Evolutionary conservation across 2,113 vertebrate species (phyloP).

Genomic region (Sisor rabdophorus): DNA sequence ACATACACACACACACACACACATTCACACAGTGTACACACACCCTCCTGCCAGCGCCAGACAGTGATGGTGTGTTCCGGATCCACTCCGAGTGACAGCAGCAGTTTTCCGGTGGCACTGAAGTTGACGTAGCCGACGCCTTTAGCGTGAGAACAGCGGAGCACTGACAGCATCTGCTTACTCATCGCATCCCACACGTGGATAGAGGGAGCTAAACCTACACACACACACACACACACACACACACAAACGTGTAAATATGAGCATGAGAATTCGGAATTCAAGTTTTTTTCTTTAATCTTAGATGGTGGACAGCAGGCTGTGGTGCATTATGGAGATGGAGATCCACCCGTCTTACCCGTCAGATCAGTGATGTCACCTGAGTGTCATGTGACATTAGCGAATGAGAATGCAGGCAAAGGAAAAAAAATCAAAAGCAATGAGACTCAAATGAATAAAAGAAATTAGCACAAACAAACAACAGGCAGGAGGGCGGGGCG

Average conservation of each 20-base stretch:
- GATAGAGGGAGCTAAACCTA: slow-evolving; percentile 88
- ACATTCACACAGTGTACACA: slow-evolving; percentile 12
- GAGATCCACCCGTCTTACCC: slow-evolving; percentile 74
- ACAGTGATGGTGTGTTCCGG: slow-evolving; percentile 92
- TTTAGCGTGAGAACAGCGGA: slow-evolving; percentile 88
- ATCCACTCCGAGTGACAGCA: slow-evolving; percentile 91
- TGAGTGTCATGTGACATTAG: slow-evolving; percentile 70
- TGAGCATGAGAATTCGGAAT: too few relatives aligned
- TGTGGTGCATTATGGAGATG: slow-evolving; percentile 30
- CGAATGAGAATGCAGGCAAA: slow-evolving; percentile 69
- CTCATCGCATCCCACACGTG: slow-evolving; percentile 95
- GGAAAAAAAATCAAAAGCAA: slow-evolving; percentile 74
- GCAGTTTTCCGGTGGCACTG: slow-evolving; percentile 92
- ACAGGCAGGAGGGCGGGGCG: too few relatives aligned
- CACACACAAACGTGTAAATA: slow-evolving; percentile 12
- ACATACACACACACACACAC: slow-evolving; percentile 4
- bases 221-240: not conserved
- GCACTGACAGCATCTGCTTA: slow-evolving; percentile 92
- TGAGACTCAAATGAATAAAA: slow-evolving; percentile 53
- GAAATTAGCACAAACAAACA: slow-evolving; percentile 46
- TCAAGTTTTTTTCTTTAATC: too few relatives aligned
- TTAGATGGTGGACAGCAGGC: not conserved
- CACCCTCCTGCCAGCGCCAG: slow-evolving; percentile 98
- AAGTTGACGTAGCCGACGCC: slow-evolving; percentile 91
- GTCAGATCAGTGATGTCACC: slow-evolving; percentile 82